Conservation (phyloP, 2,113 vertebrate genomes). For the Picathartes gymnocephalus region DNA sequence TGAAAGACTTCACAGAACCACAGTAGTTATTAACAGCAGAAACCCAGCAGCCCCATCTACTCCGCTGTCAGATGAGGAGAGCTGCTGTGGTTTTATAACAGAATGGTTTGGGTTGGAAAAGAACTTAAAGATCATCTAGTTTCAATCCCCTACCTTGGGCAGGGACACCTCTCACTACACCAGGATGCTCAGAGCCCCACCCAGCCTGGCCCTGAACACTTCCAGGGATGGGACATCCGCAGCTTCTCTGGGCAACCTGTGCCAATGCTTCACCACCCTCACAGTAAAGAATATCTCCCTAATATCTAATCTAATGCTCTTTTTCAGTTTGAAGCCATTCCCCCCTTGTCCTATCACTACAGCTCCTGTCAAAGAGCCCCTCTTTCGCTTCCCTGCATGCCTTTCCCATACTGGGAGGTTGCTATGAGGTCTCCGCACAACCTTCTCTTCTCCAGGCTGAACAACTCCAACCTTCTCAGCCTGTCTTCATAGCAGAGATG, state of each 20-base stretch:
- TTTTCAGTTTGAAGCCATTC: not conserved
- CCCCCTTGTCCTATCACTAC: not conserved
- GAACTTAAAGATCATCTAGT: not conserved
- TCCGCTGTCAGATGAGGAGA: fast-evolving
- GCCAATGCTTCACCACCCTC: not conserved
- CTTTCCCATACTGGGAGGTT: not conserved
- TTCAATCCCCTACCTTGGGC: not conserved
- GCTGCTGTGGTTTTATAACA: fast-evolving
- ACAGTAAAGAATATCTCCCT: not conserved
- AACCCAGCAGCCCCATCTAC: fast-evolving
- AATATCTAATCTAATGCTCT: not conserved
- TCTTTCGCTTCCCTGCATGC: not conserved
- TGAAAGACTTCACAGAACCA: not conserved
- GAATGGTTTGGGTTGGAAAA: not conserved
- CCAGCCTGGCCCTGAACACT: not conserved
- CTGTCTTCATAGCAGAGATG: not conserved
- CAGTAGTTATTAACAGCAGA: not conserved
- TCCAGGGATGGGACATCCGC: not conserved
- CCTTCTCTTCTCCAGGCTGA: not conserved
- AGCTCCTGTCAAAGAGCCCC: not conserved
- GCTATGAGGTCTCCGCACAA: not conserved
- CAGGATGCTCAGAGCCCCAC: not conserved
- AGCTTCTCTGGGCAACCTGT: not conserved
- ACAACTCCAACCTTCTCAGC: not conserved
- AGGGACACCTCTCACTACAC: not conserved